Percentiles rank a stretch among this genome's conserved stretches.
Evolutionary conservation across 2,113 vertebrate genomes (phyloP).

Genomic region (Microcebus lehilahytsara): DNA sequence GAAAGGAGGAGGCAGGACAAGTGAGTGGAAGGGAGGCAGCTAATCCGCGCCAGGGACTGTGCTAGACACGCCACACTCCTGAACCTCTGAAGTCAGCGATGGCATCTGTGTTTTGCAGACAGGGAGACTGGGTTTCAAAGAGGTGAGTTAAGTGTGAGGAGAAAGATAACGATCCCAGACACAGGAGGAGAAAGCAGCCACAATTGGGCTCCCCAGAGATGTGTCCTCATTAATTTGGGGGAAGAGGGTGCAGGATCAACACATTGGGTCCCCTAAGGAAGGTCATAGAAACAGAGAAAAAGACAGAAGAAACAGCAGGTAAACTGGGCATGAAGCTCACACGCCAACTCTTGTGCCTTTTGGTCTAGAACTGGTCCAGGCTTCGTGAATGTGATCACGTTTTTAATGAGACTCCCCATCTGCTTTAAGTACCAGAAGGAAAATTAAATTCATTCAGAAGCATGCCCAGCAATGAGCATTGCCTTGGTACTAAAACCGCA

Average conservation of each 20-base stretch:
- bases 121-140: not conserved
- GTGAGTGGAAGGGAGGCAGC: not conserved
- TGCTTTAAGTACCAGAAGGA: not conserved
- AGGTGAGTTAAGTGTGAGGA: not conserved
- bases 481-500: not conserved
- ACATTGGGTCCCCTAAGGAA: not conserved
- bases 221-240: not conserved
- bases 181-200: rapidly evolving
- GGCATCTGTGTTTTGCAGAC: not conserved
- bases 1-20: not conserved
- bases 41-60: not conserved
- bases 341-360: not conserved
- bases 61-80: not conserved
- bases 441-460: not conserved
- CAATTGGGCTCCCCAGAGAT: not conserved
- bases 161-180: not conserved
- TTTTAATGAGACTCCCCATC: not conserved
- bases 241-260: not conserved
- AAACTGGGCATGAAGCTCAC: not conserved
- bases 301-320: not conserved
- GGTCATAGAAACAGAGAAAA: not conserved
- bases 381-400: not conserved
- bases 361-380: not conserved
- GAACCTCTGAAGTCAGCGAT: not conserved
- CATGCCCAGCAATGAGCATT: not conserved